Conservation (phyloP, 1,140 invertebrate genomes). For the Dendrolimus kikuchii region DNA sequence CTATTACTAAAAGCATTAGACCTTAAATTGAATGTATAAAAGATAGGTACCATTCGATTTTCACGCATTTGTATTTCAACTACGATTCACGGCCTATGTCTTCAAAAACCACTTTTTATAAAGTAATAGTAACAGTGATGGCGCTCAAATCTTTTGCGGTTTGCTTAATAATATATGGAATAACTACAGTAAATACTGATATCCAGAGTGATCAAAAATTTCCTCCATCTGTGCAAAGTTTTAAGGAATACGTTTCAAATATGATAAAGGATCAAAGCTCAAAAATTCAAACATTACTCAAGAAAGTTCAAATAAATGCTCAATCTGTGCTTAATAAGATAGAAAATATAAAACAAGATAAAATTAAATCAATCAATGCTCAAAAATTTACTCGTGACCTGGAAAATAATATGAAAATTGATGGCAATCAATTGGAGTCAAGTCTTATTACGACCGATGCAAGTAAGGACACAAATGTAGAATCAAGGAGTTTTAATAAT, state of each 20-base stretch:
- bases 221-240: conserved; percentile 33
- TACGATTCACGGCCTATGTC: conserved; percentile 38
- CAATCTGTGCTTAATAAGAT: conserved; percentile 45
- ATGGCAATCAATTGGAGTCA: conserved; percentile 40
- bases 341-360: conserved; percentile 32
- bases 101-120: conserved; percentile 23
- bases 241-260: conserved; percentile 49
- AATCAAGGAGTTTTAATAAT: conserved; percentile 39
- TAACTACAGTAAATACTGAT: conserved; percentile 42
- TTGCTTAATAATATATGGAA: conserved; percentile 40
- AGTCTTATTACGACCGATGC: conserved; percentile 15
- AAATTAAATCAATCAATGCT: conserved; percentile 20
- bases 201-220: conserved; percentile 20
- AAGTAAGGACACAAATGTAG: conserved; percentile 9
- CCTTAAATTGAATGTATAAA: conserved; percentile 44
- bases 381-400: conserved; percentile 5
- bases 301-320: conserved; percentile 53
- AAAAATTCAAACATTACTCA: conserved; percentile 42
- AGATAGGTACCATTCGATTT: conserved; percentile 8
- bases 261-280: conserved; percentile 51
- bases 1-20: conserved; percentile 46
- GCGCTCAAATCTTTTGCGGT: conserved; percentile 44
- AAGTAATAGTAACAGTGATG: conserved; percentile 39
- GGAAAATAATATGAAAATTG: conserved; percentile 17
- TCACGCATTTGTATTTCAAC: conserved; percentile 28